These are phyloP conservation scores for Sphaerolaimus hirsutus DNA, from an alignment of 2,888 invertebrate genomes.

Conservation along the genomic window DNA sequence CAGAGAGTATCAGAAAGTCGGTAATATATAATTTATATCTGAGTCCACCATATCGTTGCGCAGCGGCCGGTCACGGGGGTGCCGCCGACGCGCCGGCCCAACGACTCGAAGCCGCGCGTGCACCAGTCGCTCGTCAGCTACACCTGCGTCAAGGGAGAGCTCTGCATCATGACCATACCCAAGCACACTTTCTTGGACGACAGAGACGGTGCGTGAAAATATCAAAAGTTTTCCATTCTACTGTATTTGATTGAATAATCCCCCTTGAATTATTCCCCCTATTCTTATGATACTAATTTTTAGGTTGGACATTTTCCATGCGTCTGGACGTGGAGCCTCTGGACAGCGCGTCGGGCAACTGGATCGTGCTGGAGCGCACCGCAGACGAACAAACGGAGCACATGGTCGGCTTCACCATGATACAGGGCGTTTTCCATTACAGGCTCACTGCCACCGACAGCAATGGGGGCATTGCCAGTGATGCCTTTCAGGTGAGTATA, in stretches of 20 bases:
- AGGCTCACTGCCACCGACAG: slow-evolving; percentile 1
- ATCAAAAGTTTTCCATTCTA: background rate
- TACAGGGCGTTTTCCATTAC: background rate
- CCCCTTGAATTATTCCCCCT: background rate
- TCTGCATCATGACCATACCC: slow-evolving; percentile 14
- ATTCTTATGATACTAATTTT: background rate
- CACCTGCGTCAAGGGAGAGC: slow-evolving; percentile 10
- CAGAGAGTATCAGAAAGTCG: no score
- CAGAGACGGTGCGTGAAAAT: slow-evolving; percentile 13
- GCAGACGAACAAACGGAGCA: no score
- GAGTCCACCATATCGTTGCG: no score
- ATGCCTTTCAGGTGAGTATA: slow-evolving; percentile 1
- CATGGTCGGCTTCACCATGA: background rate
- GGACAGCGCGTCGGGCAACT: no score
- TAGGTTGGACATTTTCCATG: background rate
- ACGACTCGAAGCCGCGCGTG: background rate
- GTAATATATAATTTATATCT: no score
- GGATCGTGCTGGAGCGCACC: no score
- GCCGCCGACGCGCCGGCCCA: background rate
- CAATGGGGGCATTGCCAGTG: background rate
- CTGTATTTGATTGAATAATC: background rate
- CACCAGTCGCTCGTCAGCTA: background rate
- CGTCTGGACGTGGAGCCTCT: no score
- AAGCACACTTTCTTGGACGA: slow-evolving; percentile 16
- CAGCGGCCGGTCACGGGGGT: background rate